phyloP scores from a whole-genome alignment of 2,797 vertebrate genomes.

The Phoxinus dragarum region DNA sequence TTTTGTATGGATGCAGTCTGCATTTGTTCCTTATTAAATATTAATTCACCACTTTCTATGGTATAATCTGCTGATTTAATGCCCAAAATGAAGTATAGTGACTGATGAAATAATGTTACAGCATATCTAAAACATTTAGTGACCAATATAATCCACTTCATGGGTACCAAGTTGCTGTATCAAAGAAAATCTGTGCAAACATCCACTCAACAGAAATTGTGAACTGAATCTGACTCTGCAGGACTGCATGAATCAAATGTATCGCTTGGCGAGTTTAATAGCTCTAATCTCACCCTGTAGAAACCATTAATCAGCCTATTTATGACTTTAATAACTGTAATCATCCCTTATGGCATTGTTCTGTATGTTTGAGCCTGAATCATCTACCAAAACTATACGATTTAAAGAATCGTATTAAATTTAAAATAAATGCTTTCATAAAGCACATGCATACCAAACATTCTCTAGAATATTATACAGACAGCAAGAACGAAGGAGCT shows the following conservation, averaged over 20 bases:
- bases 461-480: not conserved
- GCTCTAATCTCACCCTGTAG: not conserved
- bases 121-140: not conserved
- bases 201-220: not conserved
- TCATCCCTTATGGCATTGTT: not conserved
- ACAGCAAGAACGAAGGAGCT: not conserved
- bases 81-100: not conserved
- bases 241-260: not conserved
- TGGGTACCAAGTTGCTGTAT: not conserved
- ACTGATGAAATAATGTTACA: not conserved
- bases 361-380: not conserved
- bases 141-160: not conserved
- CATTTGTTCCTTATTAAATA: not conserved
- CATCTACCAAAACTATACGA: not conserved
- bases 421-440: not conserved
- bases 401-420: not conserved
- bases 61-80: not conserved
- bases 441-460: not conserved
- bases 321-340: slow-evolving; percentile 5
- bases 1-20: not conserved
- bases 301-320: not conserved
- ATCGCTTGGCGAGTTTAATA: not conserved
- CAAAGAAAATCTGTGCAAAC: not conserved
- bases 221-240: not conserved
- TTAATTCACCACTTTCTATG: not conserved